These are phyloP conservation scores for Strongylocentrotus purpuratus DNA, from an alignment of 35 echinoderm and acorn worm genomes.

Conservation along the genomic window DNA sequence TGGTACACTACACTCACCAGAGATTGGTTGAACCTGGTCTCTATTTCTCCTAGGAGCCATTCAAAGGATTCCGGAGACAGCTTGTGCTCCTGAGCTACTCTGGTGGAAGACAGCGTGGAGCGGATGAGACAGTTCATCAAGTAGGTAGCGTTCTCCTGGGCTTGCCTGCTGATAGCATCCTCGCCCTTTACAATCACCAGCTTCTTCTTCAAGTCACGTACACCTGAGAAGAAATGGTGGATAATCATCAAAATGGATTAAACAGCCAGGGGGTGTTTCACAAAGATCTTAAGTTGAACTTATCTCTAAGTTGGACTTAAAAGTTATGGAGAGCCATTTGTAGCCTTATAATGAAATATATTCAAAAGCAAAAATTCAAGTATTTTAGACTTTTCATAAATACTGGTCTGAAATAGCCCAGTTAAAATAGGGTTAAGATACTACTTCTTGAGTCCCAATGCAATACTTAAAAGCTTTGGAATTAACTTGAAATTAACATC, in stretches of 20 bases:
- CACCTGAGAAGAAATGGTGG: conserved; percentile 44
- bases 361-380: no score
- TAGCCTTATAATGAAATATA: no score
- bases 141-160: conserved; percentile 93
- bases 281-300: no score
- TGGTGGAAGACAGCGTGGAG: conserved; percentile 77
- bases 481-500: no score
- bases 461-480: no score
- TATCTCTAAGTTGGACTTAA: no score
- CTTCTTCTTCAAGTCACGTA: conserved; percentile 75
- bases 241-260: background rate
- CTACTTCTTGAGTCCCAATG: background rate
- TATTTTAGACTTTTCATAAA: no score
- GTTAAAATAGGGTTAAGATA: background rate
- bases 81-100: conserved; percentile 79
- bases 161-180: conserved; percentile 91
- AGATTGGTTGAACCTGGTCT: conserved; percentile 90
- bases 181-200: conserved; percentile 91
- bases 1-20: conserved; percentile 52
- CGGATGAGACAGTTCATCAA: conserved; percentile 83
- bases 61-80: conserved; percentile 88
- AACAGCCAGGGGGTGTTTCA: background rate
- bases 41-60: conserved; percentile 96
- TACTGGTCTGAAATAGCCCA: no score
- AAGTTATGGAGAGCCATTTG: no score